phyloP scores from a whole-genome alignment of 2,113 vertebrate species.

The Hepsetus odoe region DNA sequence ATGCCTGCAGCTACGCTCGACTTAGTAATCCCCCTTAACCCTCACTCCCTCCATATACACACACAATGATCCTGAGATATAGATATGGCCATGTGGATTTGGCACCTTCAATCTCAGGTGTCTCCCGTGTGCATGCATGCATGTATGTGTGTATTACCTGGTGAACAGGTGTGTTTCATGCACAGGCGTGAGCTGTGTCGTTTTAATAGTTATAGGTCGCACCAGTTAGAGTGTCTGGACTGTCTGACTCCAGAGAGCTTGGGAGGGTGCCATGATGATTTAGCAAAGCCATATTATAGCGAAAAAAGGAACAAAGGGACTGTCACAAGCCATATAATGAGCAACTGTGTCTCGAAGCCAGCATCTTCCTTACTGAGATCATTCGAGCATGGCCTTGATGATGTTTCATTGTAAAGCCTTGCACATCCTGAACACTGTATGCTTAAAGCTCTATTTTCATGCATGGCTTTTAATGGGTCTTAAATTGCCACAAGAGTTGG shows the following conservation, averaged over 20 bases:
- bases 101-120: constrained; percentile 70
- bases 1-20: constrained; percentile 62
- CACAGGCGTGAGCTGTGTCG: constrained; percentile 28
- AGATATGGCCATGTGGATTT: constrained; percentile 60
- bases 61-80: constrained; percentile 62
- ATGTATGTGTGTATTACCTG: constrained; percentile 35
- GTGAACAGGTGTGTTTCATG: constrained; percentile 72
- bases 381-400: constrained; percentile 64
- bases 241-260: constrained; percentile 73
- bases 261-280: constrained; percentile 69
- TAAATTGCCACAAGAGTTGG: constrained; percentile 45
- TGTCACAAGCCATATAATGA: constrained; percentile 72
- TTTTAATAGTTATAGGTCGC: constrained; percentile 72
- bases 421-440: constrained; percentile 58
- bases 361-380: constrained; percentile 65
- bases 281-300: constrained; percentile 66
- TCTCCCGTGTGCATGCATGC: constrained; percentile 56
- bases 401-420: constrained; percentile 67
- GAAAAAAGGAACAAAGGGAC: constrained; percentile 74
- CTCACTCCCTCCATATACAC: constrained; percentile 72
- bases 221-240: constrained; percentile 73
- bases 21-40: constrained; percentile 70
- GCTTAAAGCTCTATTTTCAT: constrained; percentile 47
- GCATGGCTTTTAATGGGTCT: constrained; percentile 38
- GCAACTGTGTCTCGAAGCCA: constrained; percentile 72